Conservation (phyloP, 2,888 invertebrate genomes). For the Phlogophora meticulosa region DNA sequence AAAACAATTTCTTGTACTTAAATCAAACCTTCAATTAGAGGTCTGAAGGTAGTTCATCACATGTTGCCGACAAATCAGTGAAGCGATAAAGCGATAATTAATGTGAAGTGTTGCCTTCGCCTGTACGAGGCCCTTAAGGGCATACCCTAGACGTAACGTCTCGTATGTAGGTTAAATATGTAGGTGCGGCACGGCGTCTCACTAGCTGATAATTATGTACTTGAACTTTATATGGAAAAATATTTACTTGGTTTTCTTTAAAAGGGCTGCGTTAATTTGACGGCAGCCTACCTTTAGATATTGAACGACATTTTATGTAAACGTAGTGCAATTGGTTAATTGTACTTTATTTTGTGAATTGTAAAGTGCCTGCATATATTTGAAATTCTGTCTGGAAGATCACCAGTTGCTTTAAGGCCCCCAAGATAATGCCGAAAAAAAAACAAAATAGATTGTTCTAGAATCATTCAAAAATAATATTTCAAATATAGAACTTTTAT, state of each 20-base stretch:
- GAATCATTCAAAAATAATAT: neutral
- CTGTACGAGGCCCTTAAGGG: conserved; percentile 31
- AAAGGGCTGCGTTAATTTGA: neutral
- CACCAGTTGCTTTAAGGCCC: too few relatives aligned
- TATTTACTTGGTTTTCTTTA: conserved; percentile 10
- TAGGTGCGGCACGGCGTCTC: conserved; percentile 37
- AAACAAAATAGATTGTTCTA: neutral
- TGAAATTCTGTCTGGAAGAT: too few relatives aligned
- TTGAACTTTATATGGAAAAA: conserved; percentile 59
- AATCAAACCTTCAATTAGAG: neutral
- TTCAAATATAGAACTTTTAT: neutral
- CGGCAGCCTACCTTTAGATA: neutral
- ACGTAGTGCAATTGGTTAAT: neutral
- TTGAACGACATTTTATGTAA: neutral
- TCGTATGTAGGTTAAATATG: conserved; percentile 56
- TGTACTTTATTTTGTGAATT: neutral
- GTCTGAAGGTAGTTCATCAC: neutral
- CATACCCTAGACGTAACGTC: conserved; percentile 35
- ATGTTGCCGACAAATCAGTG: conserved; percentile 18
- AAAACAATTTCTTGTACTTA: neutral
- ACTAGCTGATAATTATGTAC: conserved; percentile 36
- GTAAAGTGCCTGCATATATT: neutral
- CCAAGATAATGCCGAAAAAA: too few relatives aligned
- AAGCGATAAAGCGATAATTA: conserved; percentile 37
- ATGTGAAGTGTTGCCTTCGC: conserved; percentile 41